Conservation (phyloP, 2,888 invertebrate genomes). For the Leptogaster cylindrica region DNA sequence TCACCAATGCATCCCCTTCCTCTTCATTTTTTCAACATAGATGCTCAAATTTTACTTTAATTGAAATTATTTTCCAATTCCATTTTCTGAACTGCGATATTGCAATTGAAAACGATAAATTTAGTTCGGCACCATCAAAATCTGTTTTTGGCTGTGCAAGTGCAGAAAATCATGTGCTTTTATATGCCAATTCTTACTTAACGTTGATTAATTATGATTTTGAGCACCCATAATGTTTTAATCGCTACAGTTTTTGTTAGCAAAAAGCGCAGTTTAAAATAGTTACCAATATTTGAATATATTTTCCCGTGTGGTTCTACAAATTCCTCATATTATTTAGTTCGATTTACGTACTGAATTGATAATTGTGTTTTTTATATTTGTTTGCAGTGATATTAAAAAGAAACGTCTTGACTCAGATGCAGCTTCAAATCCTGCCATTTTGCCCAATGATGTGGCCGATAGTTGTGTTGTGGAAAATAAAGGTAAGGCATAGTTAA, state of each 20-base stretch:
- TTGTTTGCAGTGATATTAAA: conserved; percentile 57
- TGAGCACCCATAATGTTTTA: conserved; percentile 1
- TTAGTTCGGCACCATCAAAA: too few species aligned
- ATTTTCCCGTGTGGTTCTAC: too few species aligned
- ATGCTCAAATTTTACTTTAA: conserved; percentile 32
- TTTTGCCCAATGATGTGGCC: conserved; percentile 51
- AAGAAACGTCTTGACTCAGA: conserved; percentile 58
- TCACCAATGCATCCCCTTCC: background rate
- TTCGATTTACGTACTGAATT: too few species aligned
- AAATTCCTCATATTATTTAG: too few species aligned
- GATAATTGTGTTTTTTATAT: too few species aligned
- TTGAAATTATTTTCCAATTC: conserved; percentile 40
- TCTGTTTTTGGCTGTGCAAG: too few species aligned
- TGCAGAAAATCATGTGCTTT: conserved; percentile 19
- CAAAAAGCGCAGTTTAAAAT: too few species aligned
- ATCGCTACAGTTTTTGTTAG: conserved; percentile 18
- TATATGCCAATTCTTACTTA: conserved; percentile 25
- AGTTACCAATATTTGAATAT: too few species aligned
- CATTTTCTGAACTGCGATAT: conserved; percentile 34
- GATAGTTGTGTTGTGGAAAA: conserved; percentile 60
- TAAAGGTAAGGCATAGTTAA: conserved; percentile 67
- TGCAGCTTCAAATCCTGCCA: conserved; percentile 51
- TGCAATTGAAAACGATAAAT: conserved; percentile 21
- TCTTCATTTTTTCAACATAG: background rate
- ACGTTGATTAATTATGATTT: conserved; percentile 31